These are phyloP conservation scores for Pionites leucogaster DNA, from an alignment of 2,113 vertebrate species.

Conservation along the genomic window DNA sequence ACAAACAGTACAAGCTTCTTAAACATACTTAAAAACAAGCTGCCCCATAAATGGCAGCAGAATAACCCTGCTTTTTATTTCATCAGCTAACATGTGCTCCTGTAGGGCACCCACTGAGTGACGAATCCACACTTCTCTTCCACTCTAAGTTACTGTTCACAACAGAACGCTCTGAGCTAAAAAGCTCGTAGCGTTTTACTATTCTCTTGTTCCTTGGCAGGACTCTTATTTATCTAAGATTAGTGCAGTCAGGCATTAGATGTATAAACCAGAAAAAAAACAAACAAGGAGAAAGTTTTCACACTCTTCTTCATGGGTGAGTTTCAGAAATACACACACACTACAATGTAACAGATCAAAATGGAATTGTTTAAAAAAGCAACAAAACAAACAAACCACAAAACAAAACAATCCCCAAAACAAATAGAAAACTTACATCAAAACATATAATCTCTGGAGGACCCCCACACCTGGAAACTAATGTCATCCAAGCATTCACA, in stretches of 20 bases:
- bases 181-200: not conserved
- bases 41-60: constrained; percentile 5
- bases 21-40: not conserved
- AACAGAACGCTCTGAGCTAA: not conserved
- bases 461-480: not conserved
- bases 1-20: not conserved
- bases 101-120: not conserved
- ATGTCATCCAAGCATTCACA: not conserved
- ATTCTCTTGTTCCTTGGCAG: constrained; percentile 9
- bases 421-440: not conserved
- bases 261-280: constrained; percentile 43
- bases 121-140: not conserved
- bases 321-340: not conserved
- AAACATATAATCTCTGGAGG: not conserved
- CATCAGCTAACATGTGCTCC: not conserved
- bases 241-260: constrained; percentile 31
- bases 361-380: not conserved
- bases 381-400: not conserved
- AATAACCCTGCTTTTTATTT: not conserved
- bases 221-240: constrained; percentile 25
- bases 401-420: not conserved
- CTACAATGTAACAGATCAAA: not conserved
- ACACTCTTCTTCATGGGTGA: not conserved
- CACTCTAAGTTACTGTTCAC: not conserved
- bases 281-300: constrained; percentile 36